Percentiles rank a stretch among this genome's conserved stretches.
Conservation (phyloP, 2,797 vertebrate genomes). For the Pampus argenteus region DNA sequence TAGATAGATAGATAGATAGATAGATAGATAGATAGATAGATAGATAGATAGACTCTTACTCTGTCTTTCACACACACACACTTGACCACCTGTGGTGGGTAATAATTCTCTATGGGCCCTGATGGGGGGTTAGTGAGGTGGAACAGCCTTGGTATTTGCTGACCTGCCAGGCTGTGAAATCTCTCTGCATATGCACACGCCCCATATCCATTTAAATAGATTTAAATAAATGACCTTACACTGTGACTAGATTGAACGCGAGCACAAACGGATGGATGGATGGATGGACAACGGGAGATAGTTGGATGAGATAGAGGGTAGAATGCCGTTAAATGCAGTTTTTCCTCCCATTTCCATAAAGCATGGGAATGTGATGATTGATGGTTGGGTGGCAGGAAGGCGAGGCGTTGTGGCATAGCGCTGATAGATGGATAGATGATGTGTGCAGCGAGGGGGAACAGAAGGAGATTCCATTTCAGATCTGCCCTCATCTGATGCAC, state of each 20-base stretch:
- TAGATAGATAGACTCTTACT: slow-evolving; percentile 3
- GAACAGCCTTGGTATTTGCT: slow-evolving; percentile 74
- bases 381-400: slow-evolving; percentile 59
- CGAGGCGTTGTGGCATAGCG: slow-evolving; percentile 31
- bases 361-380: slow-evolving; percentile 70
- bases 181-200: slow-evolving; percentile 50
- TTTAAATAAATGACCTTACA: slow-evolving; percentile 69
- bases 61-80: background rate
- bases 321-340: slow-evolving; percentile 66
- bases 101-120: slow-evolving; percentile 60
- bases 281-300: slow-evolving; percentile 23
- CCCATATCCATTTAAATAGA: slow-evolving; percentile 79
- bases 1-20: slow-evolving; percentile 26
- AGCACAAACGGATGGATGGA: slow-evolving; percentile 10
- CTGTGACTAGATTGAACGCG: slow-evolving; percentile 45
- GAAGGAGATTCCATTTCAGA: slow-evolving; percentile 77
- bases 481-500: slow-evolving; percentile 63
- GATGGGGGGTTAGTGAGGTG: slow-evolving; percentile 54
- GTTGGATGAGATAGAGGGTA: slow-evolving; percentile 47
- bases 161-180: slow-evolving; percentile 69
- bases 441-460: slow-evolving; percentile 75
- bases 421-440: slow-evolving; percentile 70
- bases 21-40: slow-evolving; percentile 12
- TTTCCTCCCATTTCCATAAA: slow-evolving; percentile 69
- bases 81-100: slow-evolving; percentile 65